Base-by-base conservation (phyloP, 2,797 vertebrate species). In the Poeciliopsis turneri region DNA sequence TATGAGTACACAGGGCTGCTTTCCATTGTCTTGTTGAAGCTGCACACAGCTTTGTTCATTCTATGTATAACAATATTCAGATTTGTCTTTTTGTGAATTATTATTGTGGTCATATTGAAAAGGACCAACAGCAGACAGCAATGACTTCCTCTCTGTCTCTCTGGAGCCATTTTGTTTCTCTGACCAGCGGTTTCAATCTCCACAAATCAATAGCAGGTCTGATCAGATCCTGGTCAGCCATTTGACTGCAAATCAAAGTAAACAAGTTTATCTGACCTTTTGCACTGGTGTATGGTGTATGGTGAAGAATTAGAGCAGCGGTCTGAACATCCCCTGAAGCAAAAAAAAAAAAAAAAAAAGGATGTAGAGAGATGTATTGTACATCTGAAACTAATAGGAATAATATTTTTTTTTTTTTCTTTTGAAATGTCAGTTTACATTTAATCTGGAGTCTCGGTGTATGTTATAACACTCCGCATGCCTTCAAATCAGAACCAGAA, bases 361-460 rank as follows among this genome's bases (percentile, higher is more conserved):
- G 30, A 13, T 28, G 4, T 15, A 59, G n/a, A 59, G 4, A 28
- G 57, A 59, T 15, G n/a, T 59, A 10, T 30, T 30, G 13, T 13
- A 59, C n/a, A 28, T 59, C n/a, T 59, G 11, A 59, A 7, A 18
- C 15, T 13, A 61, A 61, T 16, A 30, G 30, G 12, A 33, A 15
- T 59, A 61, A 28, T 33, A 12, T n/a, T n/a, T 30, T 4, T 4
- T 23, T 47, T 47, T 49, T 6, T 30, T 33, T 33, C 13, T 33
- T 59, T 28, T 59, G n/a, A 15, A 59, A 59, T 13, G 0, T 30
- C 59, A 33, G 5, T 15, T 61, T 7, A 33, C 28, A 33, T 1
- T 61, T 61, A 33, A 61, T 33, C 28, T 49, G 45, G 3, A 20
- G 75, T 78, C 41, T 83, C 79, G 13, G 51, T 49, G 41, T 41